Evolutionary conservation across 2,797 vertebrate species (phyloP), one percentile per base, ranked within the genome.

Genomic region (Triplophysa bombifrons): DNA sequence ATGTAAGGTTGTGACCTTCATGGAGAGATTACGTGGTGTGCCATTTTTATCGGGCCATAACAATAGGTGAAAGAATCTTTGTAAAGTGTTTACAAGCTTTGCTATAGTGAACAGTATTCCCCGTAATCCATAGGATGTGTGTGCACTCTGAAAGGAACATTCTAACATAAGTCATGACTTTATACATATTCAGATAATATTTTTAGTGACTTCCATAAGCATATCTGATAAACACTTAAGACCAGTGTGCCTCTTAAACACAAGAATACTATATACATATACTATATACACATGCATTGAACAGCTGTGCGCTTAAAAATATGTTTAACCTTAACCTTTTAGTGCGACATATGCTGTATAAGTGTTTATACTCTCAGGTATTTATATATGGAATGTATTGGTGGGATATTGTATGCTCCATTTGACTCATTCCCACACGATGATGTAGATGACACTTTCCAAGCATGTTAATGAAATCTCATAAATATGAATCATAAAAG

Each of bases 391-490:
- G 67, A 46, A 64, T 71, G 58, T 44, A 1, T 71, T 20, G 44
- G 16, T 63, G 76, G 56, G 67, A 71, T 61, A 44, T 78, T 38
- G 16, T 68, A 51, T 53, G 58, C 50, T 80, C 51, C 22, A 53
- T 22, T 75, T 10, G 76, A 74, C 73, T 65, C 69, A 44, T 74
- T 80, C 22, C 65, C 17, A 82, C 72, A 67, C 56, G n/a, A 66
- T 76, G 74, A 82, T 63, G 58, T 64, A 44, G 51, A 61, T 73
- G 63, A 60, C n/a, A 67, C 65, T 60, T 80, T 82, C 65, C 74
- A 60, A 74, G 73, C 55, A 27, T 64, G 56, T 67, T 64, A 22
- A 76, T 14, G 72, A 76, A 80, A 82, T 14, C 69, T 9, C 44
- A 77, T 71, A 63, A 71, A 70, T 53, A 77, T 70, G 14, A 70